Evolutionary conservation across 2,888 invertebrate species (phyloP).

Genomic region (Eupithecia insigniata): DNA sequence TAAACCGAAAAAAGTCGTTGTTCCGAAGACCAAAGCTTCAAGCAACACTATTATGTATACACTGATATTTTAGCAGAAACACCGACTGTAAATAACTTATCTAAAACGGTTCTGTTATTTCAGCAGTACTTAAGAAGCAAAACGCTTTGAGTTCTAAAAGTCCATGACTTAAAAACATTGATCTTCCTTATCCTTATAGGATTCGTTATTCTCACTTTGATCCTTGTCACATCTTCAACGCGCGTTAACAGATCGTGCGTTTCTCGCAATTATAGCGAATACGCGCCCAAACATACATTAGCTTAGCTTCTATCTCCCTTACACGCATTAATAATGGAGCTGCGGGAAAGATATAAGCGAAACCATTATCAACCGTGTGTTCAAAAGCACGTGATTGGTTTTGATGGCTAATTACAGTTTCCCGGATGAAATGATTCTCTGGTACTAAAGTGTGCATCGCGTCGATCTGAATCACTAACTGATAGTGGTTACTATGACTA

Average conservation of each 20-base stretch:
- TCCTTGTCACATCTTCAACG: too few species aligned
- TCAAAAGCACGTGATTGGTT: conserved; percentile 6
- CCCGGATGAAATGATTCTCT: background rate
- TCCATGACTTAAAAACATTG: too few species aligned
- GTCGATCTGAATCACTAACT: background rate
- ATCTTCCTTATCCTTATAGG: too few species aligned
- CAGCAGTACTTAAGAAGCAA: too few species aligned
- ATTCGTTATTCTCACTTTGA: too few species aligned
- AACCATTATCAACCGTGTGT: conserved; percentile 10
- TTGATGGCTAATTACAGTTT: conserved; percentile 6
- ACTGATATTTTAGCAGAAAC: too few species aligned
- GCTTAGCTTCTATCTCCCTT: conserved; percentile 36
- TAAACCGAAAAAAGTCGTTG: too few species aligned
- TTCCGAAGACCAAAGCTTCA: too few species aligned
- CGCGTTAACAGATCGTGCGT: background rate
- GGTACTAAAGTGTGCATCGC: background rate
- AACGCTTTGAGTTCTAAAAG: too few species aligned
- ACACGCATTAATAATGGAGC: conserved; percentile 13
- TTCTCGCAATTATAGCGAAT: background rate
- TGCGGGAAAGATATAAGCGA: conserved; percentile 17
- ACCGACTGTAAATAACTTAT: too few species aligned
- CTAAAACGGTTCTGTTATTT: too few species aligned
- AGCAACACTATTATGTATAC: too few species aligned
- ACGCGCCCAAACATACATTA: conserved; percentile 32
- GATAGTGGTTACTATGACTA: background rate